Evolutionary conservation across 2,113 vertebrate genomes (phyloP), one percentile per base, ranked within the genome.

Genomic region (Urocynchramus pylzowi): DNA sequence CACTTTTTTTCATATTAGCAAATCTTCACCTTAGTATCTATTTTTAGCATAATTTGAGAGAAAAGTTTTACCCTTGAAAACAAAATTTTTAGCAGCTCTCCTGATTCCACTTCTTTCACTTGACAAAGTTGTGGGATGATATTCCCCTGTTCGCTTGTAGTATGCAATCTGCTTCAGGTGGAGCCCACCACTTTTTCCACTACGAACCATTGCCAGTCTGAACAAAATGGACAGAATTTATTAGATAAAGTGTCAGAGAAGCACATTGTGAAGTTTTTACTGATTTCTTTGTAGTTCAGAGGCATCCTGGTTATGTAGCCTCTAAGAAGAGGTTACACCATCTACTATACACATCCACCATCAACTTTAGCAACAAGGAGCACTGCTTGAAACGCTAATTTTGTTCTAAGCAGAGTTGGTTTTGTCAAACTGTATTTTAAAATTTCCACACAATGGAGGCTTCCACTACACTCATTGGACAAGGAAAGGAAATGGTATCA

Each of bases 51-150:
- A 79, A 28, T 67, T 27, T 10, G 14, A 84, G 13, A 81, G 4
- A 52, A 37, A 24, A 26, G 11, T 33, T 89, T 97, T 96, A 98
- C 98, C 98, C 96, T 97, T 96, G 83, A 98, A 98, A 95, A 96
- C 65, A 95, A 98, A 98, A 53, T 98, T 98, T 96, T 98, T 98
- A 49, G 98, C 98, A 50, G 98, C 98, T 97, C 97, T 97, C 94
- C 98, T 97, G 96, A 98, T 98, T 87, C 98, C 98, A 78, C 98
- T 98, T 89, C 98, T 97, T 88, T 98, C 98, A 69, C 97, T 98
- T 19, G 98, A 61, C 50, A 98, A 71, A 4, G 98, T 98, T 49
- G 98, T 97, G 41, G 97, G 89, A 73, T 98, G 98, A 79, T 98
- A 98, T 35, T 97, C 97, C 16, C 98, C 98, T 16, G 97, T 98